phyloP scores from a whole-genome alignment of 2,888 invertebrate genomes.

The Brachyptera risi region DNA sequence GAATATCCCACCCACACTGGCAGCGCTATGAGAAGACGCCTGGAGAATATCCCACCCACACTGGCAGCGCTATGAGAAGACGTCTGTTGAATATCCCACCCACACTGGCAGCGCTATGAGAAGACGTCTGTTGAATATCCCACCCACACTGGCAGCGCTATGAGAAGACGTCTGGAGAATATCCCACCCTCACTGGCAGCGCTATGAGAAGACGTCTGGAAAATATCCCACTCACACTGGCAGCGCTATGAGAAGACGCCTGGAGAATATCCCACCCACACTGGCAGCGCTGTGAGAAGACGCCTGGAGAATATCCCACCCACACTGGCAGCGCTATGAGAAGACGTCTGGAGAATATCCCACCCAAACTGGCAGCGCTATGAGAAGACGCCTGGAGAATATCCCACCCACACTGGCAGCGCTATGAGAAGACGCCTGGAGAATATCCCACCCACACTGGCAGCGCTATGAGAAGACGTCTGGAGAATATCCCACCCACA shows the following conservation, averaged over 20 bases:
- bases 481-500: not conserved
- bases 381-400: not conserved
- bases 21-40: not conserved
- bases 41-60: not conserved
- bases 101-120: not conserved
- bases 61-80: not conserved
- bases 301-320: not conserved
- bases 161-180: not conserved
- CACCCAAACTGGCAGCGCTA: not conserved
- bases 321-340: not conserved
- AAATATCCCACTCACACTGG: not conserved
- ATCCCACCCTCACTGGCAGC: not conserved
- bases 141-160: not conserved
- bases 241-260: not conserved
- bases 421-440: not conserved
- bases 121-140: not conserved
- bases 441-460: not conserved
- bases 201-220: not conserved
- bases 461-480: not conserved
- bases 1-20: not conserved
- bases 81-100: not conserved
- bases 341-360: not conserved
- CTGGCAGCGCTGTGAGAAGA: not conserved
- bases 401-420: not conserved
- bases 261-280: not conserved